Percentiles rank a stretch among this genome's conserved stretches.
These are phyloP conservation scores for Dioctria rufipes DNA, from an alignment of 2,888 invertebrate genomes.

Conservation along the genomic window DNA sequence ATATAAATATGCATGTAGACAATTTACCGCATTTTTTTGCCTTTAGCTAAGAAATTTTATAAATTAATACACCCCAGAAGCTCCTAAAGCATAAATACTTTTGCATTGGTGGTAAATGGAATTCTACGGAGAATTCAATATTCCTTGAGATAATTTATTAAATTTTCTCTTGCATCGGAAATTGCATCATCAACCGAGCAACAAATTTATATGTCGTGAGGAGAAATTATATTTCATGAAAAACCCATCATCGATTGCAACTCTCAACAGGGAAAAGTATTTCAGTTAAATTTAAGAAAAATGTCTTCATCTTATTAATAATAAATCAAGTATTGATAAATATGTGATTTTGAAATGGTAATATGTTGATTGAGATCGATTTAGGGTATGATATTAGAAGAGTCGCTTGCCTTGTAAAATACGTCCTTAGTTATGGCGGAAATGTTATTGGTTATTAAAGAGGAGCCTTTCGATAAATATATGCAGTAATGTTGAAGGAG, in stretches of 20 bases:
- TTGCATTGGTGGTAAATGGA: not conserved
- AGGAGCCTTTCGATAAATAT: too few species aligned
- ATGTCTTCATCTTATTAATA: not conserved
- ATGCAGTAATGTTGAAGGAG: too few species aligned
- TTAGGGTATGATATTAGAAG: too few species aligned
- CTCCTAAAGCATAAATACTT: too few species aligned
- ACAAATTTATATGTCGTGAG: constrained; percentile 16
- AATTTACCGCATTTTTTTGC: too few species aligned
- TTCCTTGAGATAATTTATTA: constrained; percentile 39
- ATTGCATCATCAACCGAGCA: constrained; percentile 19
- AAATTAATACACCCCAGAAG: too few species aligned
- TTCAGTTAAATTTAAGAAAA: not conserved
- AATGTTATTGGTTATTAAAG: too few species aligned
- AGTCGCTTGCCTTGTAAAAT: too few species aligned
- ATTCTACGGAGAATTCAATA: constrained; percentile 2
- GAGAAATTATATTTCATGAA: constrained; percentile 4
- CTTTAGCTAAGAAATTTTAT: too few species aligned
- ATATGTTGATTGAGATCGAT: too few species aligned
- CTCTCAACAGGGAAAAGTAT: constrained; percentile 1
- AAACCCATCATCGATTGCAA: not conserved
- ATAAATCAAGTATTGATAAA: not conserved
- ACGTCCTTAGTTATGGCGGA: too few species aligned
- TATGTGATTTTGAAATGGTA: not conserved
- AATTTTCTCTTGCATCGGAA: constrained; percentile 30
- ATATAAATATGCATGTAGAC: too few species aligned